Evolutionary conservation across 2,113 vertebrate species (phyloP).

Genomic region (Thamnophis sirtalis): DNA sequence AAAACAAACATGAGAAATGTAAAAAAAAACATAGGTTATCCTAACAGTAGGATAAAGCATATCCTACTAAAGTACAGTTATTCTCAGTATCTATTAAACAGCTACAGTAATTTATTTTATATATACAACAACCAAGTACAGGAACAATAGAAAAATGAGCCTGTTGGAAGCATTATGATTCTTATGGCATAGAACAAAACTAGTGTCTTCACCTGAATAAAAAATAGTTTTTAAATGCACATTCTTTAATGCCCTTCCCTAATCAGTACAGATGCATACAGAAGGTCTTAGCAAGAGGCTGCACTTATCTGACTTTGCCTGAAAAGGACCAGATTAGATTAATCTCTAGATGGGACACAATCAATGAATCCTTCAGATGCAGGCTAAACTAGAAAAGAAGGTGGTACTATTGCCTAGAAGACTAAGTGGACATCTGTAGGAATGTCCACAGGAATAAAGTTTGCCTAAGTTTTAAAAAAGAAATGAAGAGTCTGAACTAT

Average conservation of each 20-base stretch:
- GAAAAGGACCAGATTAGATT: background rate
- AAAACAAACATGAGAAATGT: constrained; percentile 67
- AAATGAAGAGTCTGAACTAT: background rate
- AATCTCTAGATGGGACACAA: background rate
- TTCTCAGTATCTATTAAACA: constrained; percentile 64
- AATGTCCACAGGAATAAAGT: background rate
- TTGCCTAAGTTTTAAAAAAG: background rate
- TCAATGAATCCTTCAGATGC: background rate
- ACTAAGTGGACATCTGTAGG: background rate
- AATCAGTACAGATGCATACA: background rate
- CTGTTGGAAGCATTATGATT: background rate
- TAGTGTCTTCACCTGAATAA: background rate
- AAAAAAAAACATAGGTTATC: constrained; percentile 38
- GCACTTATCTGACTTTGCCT: background rate
- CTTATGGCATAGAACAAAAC: background rate
- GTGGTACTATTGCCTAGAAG: background rate
- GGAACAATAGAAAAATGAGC: constrained; percentile 44
- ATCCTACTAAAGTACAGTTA: constrained; percentile 64
- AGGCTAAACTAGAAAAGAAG: background rate
- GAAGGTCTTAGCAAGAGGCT: background rate
- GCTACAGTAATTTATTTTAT: constrained; percentile 66
- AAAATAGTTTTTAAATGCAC: background rate
- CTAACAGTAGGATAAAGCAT: constrained; percentile 36
- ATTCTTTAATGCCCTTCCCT: background rate
- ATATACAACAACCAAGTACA: constrained; percentile 50